phyloP scores from a whole-genome alignment of 2,113 vertebrate species.

The Neogale vison region DNA sequence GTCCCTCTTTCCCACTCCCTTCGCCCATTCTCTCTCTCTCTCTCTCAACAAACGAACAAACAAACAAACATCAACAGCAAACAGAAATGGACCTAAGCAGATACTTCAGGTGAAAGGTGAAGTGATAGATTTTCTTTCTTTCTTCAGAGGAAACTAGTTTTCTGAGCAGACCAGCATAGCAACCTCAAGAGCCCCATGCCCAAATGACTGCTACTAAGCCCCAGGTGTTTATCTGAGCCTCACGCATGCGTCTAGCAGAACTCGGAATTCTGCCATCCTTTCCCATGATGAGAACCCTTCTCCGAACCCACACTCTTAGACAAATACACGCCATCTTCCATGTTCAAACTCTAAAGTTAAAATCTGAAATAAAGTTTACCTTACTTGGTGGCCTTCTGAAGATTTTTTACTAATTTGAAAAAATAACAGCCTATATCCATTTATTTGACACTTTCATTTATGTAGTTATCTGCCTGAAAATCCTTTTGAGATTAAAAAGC shows the following conservation, averaged over 20 bases:
- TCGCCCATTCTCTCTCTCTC: background rate
- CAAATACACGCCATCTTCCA: background rate
- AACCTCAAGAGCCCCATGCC: background rate
- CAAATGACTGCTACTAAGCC: too few species aligned
- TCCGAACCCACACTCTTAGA: background rate
- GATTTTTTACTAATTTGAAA: background rate
- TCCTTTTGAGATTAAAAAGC: background rate
- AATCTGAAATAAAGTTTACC: background rate
- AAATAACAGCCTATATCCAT: background rate
- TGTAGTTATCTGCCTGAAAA: background rate
- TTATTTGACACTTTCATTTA: constrained; percentile 4
- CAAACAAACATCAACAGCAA: background rate
- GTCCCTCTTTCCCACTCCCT: background rate
- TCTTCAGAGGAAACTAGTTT: background rate
- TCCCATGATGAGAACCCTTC: background rate
- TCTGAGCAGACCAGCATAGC: background rate
- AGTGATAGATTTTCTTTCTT: background rate
- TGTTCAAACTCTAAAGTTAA: background rate
- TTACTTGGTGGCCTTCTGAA: background rate
- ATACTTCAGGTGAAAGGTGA: background rate
- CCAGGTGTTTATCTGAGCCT: background rate
- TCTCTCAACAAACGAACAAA: too few species aligned
- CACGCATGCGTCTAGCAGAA: fast-evolving
- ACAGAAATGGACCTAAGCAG: background rate
- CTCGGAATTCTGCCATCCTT: background rate